Evolutionary conservation across 2,888 invertebrate species (phyloP).

Genomic region (Dicranocentrus wangi): DNA sequence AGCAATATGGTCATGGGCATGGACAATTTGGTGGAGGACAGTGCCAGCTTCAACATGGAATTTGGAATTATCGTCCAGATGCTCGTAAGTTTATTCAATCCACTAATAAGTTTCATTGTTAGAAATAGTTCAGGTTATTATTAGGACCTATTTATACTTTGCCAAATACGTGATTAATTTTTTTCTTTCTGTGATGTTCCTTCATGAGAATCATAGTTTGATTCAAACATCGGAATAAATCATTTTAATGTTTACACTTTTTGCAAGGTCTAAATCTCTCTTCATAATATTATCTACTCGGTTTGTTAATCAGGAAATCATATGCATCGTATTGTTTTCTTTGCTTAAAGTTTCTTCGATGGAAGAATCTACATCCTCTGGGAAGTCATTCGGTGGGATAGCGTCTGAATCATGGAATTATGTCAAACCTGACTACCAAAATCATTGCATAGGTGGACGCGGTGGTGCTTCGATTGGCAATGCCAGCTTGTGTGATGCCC

Average conservation of each 20-base stretch:
- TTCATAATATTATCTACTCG: no score
- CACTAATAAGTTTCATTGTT: no score
- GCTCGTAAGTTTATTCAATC: not conserved
- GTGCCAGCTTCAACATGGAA: not conserved
- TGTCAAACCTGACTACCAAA: not conserved
- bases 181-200: not conserved
- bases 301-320: no score
- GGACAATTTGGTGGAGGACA: not conserved
- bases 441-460: not conserved
- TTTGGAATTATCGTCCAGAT: not conserved
- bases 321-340: no score
- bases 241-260: no score
- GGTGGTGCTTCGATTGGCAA: not conserved
- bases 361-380: slow-evolving; percentile 11
- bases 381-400: not conserved
- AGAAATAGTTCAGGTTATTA: not conserved
- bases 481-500: not conserved
- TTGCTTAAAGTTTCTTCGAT: no score
- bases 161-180: not conserved
- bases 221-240: no score
- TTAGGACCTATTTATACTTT: no score
- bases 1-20: not conserved
- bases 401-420: slow-evolving; percentile 23
- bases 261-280: no score
- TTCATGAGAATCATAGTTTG: no score